Evolutionary conservation across 1,140 invertebrate genomes (phyloP).

Genomic region (Piezodorus guildinii): DNA sequence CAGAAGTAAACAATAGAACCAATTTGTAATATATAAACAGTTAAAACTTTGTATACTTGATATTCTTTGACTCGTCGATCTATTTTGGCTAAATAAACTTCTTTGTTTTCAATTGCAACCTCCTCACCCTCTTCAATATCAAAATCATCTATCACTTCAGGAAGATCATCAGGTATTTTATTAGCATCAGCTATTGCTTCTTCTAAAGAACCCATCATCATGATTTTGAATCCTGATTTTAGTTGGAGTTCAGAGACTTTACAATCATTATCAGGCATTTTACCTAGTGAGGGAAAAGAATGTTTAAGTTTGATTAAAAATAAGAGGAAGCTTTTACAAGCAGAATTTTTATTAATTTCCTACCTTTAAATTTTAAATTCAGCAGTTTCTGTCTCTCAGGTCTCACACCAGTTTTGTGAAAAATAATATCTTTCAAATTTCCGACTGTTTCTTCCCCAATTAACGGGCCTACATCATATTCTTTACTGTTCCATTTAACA

Average conservation of each 20-base stretch:
- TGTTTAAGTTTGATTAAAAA: background rate
- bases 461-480: slow-evolving; percentile 59
- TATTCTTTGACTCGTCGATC: slow-evolving; percentile 76
- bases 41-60: slow-evolving; percentile 30
- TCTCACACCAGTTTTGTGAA: slow-evolving; percentile 69
- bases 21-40: background rate
- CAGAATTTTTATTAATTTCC: slow-evolving; percentile 6
- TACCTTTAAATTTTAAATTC: slow-evolving; percentile 85
- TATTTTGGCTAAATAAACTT: slow-evolving; percentile 51
- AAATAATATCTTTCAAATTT: slow-evolving; percentile 66
- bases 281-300: slow-evolving; percentile 46
- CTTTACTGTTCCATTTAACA: slow-evolving; percentile 87
- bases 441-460: slow-evolving; percentile 58
- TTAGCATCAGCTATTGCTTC: slow-evolving; percentile 75
- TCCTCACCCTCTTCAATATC: slow-evolving; percentile 79
- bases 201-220: slow-evolving; percentile 94
- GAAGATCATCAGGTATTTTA: slow-evolving; percentile 62
- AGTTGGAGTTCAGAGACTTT: slow-evolving; percentile 56
- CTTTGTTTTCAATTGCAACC: slow-evolving; percentile 68
- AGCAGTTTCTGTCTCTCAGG: slow-evolving; percentile 85
- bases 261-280: slow-evolving; percentile 63
- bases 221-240: slow-evolving; percentile 82
- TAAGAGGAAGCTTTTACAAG: background rate
- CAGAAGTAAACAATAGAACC: background rate
- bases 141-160: slow-evolving; percentile 77